Conservation (phyloP, 2,888 invertebrate species). For the Gortyna flavago region DNA sequence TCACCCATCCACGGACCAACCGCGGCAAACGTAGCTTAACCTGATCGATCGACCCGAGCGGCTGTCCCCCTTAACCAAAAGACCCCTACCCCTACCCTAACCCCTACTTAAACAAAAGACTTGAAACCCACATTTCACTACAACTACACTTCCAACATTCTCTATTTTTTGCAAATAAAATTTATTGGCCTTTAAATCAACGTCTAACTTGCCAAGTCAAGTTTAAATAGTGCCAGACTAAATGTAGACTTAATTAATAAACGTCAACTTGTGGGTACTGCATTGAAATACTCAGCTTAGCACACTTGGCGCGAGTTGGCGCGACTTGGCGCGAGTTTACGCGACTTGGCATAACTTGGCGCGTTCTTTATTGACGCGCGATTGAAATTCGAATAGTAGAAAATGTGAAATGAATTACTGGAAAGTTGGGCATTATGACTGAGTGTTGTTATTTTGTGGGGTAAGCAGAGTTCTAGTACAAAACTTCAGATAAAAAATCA, state of each 20-base stretch:
- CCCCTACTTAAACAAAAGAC: conserved; percentile 25
- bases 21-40: no score
- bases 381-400: conserved; percentile 56
- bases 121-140: conserved; percentile 21
- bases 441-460: conserved; percentile 20
- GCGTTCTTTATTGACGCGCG: conserved; percentile 51
- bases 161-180: conserved; percentile 60
- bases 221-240: conserved; percentile 65
- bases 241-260: conserved; percentile 67
- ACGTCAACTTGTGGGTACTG: conserved; percentile 62
- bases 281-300: conserved; percentile 55
- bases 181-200: conserved; percentile 66
- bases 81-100: no score
- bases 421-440: conserved; percentile 16
- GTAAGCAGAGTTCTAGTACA: neutral
- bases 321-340: conserved; percentile 28
- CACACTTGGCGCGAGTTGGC: conserved; percentile 30
- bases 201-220: conserved; percentile 60
- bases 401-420: conserved; percentile 55
- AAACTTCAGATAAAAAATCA: neutral
- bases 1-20: no score
- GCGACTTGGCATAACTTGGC: conserved; percentile 48
- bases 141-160: conserved; percentile 19
- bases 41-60: no score
- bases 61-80: no score